Evolutionary conservation across 2,888 invertebrate species (phyloP).

Genomic region (Phengaris arion): DNA sequence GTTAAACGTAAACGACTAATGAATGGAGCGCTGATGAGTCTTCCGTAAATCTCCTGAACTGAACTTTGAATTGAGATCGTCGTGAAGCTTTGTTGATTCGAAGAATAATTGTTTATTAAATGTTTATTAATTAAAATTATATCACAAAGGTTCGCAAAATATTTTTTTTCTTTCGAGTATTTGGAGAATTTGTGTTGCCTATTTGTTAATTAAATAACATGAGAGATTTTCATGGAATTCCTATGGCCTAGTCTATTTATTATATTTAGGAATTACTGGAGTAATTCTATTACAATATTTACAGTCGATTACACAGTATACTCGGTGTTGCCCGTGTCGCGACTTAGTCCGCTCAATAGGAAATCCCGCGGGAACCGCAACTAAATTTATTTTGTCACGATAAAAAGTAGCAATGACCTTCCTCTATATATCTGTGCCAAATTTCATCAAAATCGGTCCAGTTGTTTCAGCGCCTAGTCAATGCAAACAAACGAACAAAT

Average conservation of each 20-base stretch:
- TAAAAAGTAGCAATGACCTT: no score
- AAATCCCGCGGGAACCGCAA: no score
- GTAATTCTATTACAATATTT: not conserved
- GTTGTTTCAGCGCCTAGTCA: no score
- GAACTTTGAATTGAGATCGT: conserved; percentile 33
- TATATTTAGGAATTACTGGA: not conserved
- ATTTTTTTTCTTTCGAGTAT: not conserved
- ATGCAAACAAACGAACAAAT: no score
- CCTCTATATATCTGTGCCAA: no score
- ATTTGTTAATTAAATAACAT: not conserved
- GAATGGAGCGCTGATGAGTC: conserved; percentile 58
- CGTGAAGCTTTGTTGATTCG: conserved; percentile 25
- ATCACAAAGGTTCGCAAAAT: not conserved
- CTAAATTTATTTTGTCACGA: no score
- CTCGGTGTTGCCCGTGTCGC: no score
- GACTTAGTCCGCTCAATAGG: no score
- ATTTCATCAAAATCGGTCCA: no score
- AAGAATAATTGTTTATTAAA: conserved; percentile 19
- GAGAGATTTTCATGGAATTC: not conserved
- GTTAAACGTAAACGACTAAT: conserved; percentile 65
- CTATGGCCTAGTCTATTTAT: not conserved
- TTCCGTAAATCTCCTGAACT: conserved; percentile 35
- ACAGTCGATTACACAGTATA: not conserved
- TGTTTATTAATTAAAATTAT: no score
- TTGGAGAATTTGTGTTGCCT: no score